Percentiles rank a stretch among this genome's conserved stretches.
phyloP scores from a whole-genome alignment of 2,797 vertebrate species.

The Sebastes matsubarae region DNA sequence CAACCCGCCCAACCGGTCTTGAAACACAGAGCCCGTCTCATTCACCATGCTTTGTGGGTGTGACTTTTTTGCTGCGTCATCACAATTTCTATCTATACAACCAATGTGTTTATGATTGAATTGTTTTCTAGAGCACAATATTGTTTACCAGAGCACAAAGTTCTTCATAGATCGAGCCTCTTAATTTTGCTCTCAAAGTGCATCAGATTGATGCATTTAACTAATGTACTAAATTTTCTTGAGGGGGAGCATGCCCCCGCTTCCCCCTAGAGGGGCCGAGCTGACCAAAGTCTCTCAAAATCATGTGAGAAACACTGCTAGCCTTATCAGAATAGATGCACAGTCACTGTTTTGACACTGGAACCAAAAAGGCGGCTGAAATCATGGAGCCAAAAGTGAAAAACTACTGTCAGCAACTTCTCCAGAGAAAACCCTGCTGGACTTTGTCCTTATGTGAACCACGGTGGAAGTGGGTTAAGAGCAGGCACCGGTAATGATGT shows the following conservation, averaged over 20 bases:
- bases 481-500: slow-evolving; percentile 10
- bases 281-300: no score
- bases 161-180: no score
- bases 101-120: no score
- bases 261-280: accelerated
- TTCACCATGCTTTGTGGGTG: not conserved
- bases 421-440: slow-evolving; percentile 7
- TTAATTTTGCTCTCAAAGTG: no score
- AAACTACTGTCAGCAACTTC: not conserved
- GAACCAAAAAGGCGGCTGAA: not conserved
- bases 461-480: slow-evolving; percentile 29
- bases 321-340: not conserved
- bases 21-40: not conserved
- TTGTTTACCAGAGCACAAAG: no score
- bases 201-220: no score
- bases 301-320: no score
- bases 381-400: not conserved
- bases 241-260: no score
- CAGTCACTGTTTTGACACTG: not conserved
- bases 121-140: no score
- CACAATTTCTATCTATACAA: no score
- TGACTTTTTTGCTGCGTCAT: no score
- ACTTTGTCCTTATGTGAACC: slow-evolving; percentile 47
- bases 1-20: not conserved
- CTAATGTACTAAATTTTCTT: no score